Conservation (phyloP, 2,888 invertebrate species). For the Napeogenes inachia region DNA sequence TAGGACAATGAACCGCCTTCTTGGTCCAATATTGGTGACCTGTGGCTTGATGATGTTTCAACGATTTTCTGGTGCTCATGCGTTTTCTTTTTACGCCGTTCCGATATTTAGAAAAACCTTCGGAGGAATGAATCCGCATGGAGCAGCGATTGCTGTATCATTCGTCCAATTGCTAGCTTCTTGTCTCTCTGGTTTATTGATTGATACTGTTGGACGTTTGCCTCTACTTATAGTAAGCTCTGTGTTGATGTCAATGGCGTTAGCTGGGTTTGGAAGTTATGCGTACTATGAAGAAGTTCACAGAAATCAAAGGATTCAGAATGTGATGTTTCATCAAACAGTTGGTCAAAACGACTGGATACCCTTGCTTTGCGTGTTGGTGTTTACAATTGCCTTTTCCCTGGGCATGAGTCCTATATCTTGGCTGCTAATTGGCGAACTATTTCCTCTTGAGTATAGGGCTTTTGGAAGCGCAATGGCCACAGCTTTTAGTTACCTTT, state of each 20-base stretch:
- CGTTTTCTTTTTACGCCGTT: slow-evolving; percentile 91
- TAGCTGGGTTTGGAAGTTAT: slow-evolving; percentile 90
- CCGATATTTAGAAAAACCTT: slow-evolving; percentile 91
- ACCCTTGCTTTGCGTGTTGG: slow-evolving; percentile 87
- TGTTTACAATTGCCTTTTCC: slow-evolving; percentile 91
- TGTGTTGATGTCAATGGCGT: slow-evolving; percentile 89
- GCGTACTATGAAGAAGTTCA: slow-evolving; percentile 87
- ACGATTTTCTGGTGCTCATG: slow-evolving; percentile 88
- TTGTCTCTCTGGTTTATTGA: slow-evolving; percentile 86
- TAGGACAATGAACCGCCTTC: slow-evolving; percentile 66
- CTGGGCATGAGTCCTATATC: slow-evolving; percentile 92
- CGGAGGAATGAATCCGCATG: slow-evolving; percentile 87
- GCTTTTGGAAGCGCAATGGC: slow-evolving; percentile 93
- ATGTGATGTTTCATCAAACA: slow-evolving; percentile 70
- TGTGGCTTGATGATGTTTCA: slow-evolving; percentile 94
- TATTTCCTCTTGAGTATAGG: slow-evolving; percentile 89
- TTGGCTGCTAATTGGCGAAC: slow-evolving; percentile 88
- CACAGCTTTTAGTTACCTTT: slow-evolving; percentile 90
- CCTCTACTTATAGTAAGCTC: slow-evolving; percentile 90
- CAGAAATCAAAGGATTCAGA: slow-evolving; percentile 72
- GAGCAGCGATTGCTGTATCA: slow-evolving; percentile 90
- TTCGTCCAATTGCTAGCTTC: slow-evolving; percentile 91
- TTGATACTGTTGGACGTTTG: slow-evolving; percentile 90
- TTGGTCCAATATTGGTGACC: slow-evolving; percentile 88
- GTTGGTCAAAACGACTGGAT: slow-evolving; percentile 87